Evolutionary conservation across 2,888 invertebrate genomes (phyloP).

Genomic region (Antheraea assamensis): DNA sequence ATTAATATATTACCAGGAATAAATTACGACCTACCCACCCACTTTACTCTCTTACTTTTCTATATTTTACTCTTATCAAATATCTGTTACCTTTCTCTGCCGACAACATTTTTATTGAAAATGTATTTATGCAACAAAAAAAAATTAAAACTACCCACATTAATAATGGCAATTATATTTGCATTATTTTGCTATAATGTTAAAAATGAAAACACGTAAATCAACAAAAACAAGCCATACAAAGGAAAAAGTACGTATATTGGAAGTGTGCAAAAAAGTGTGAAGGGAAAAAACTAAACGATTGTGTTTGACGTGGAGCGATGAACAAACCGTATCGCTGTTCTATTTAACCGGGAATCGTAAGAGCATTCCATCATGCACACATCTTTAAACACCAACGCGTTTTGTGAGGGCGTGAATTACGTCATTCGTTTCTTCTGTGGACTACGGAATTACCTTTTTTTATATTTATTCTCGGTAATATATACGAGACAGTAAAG

Average conservation of each 20-base stretch:
- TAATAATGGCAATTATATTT: too few species aligned
- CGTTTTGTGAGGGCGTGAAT: constrained; percentile 8
- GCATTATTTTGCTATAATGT: too few species aligned
- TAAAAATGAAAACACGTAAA: too few species aligned
- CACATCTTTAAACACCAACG: constrained; percentile 13
- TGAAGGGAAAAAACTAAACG: not conserved
- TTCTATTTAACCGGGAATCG: not conserved
- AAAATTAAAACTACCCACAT: too few species aligned
- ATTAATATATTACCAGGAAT: too few species aligned
- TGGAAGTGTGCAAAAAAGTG: not conserved
- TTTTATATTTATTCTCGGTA: not conserved
- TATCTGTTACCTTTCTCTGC: too few species aligned
- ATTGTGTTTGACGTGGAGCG: not conserved
- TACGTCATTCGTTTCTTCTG: constrained; percentile 5
- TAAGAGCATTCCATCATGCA: constrained; percentile 2
- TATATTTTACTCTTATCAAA: too few species aligned
- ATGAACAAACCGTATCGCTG: constrained; percentile 13
- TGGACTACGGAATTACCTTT: not conserved
- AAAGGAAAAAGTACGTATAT: not conserved
- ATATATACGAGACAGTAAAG: not conserved
- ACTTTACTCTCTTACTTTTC: too few species aligned
- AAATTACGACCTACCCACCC: too few species aligned
- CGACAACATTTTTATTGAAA: too few species aligned
- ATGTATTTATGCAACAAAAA: too few species aligned
- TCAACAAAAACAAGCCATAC: too few species aligned